Evolutionary conservation across 2,888 invertebrate species (phyloP).

Genomic region (Tethea ocularis): DNA sequence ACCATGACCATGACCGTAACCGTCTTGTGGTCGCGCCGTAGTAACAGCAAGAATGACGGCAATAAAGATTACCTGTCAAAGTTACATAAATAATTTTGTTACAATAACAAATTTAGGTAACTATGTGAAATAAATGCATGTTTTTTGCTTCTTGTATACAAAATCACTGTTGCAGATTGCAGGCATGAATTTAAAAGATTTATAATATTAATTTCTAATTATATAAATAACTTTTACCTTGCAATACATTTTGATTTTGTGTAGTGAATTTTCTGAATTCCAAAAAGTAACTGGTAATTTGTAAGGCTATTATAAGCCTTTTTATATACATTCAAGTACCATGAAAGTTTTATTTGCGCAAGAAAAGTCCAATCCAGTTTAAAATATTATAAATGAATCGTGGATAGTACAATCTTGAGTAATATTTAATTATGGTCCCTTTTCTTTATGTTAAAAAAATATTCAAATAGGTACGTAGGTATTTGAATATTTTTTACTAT

Average conservation of each 20-base stretch:
- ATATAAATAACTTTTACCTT: background rate
- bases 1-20: slow-evolving; percentile 36
- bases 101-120: background rate
- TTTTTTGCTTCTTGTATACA: background rate
- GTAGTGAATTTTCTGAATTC: background rate
- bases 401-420: background rate
- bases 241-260: background rate
- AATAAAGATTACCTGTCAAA: slow-evolving; percentile 30
- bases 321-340: background rate
- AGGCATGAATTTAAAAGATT: no score
- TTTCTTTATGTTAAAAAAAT: no score
- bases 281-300: background rate
- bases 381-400: background rate
- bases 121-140: no score
- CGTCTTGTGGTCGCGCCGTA: slow-evolving; percentile 27
- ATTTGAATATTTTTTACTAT: no score
- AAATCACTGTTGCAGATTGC: no score
- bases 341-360: background rate
- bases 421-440: background rate
- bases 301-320: background rate
- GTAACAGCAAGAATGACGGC: slow-evolving; percentile 24
- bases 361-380: background rate
- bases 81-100: background rate
- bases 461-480: no score
- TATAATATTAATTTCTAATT: no score